Percentiles rank a stretch among this genome's conserved stretches.
Evolutionary conservation across 2,113 vertebrate genomes (phyloP).

Genomic region (Hyperoodon ampullatus): DNA sequence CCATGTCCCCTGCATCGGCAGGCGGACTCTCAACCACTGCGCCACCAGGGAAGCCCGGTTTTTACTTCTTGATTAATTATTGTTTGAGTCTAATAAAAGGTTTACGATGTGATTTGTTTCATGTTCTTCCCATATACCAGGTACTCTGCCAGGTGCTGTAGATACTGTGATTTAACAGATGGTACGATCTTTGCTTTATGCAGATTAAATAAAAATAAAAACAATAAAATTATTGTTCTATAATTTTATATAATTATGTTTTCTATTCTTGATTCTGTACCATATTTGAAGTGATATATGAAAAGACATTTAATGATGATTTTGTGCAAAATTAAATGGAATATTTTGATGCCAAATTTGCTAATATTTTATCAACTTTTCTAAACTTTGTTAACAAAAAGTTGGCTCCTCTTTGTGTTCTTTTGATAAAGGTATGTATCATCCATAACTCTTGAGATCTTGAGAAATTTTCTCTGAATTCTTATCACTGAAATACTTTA

Average conservation of each 20-base stretch:
- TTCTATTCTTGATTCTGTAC: background rate
- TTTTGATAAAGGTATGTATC: background rate
- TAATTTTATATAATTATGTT: background rate
- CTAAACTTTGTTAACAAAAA: background rate
- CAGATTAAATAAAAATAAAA: conserved; percentile 2
- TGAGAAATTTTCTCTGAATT: background rate
- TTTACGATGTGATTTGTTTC: background rate
- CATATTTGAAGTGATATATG: background rate
- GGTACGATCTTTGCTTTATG: background rate
- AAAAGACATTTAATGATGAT: background rate
- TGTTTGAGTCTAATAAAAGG: background rate
- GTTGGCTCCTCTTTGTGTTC: background rate
- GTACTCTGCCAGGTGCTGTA: background rate
- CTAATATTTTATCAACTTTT: background rate
- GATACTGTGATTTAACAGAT: background rate
- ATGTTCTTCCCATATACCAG: background rate
- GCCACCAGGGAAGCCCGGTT: too few relatives aligned
- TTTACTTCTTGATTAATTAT: background rate
- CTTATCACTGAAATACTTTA: background rate
- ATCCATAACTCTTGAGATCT: background rate
- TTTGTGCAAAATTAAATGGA: conserved; percentile 2
- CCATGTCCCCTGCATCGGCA: too few relatives aligned
- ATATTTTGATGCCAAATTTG: background rate
- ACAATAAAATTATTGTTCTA: background rate
- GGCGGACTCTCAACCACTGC: too few relatives aligned